Conservation (phyloP, 2,888 invertebrate genomes). For the Ormia ochracea region DNA sequence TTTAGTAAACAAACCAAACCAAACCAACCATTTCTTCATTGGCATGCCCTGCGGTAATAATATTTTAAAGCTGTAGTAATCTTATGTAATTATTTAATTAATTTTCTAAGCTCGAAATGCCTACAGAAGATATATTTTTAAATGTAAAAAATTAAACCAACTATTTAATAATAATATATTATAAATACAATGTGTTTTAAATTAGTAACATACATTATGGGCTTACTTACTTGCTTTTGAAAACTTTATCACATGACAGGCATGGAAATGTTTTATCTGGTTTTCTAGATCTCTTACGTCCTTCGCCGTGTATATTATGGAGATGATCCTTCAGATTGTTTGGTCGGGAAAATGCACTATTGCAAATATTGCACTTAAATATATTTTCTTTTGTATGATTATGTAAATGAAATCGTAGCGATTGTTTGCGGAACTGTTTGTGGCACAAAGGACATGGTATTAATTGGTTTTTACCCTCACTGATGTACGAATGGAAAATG, state of each 20-base stretch:
- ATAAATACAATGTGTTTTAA: no score
- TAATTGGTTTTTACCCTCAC: slow-evolving; percentile 69
- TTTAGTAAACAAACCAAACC: no score
- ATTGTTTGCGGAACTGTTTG: slow-evolving; percentile 81
- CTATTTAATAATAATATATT: no score
- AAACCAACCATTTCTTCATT: no score
- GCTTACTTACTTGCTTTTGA: slow-evolving; percentile 78
- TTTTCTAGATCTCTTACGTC: background rate
- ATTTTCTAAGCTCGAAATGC: no score
- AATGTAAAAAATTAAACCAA: no score
- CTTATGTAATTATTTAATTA: no score
- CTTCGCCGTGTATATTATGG: slow-evolving; percentile 78
- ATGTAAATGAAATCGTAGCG: slow-evolving; percentile 83
- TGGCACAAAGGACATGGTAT: slow-evolving; percentile 83
- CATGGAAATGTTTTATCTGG: slow-evolving; percentile 69
- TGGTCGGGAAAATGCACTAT: slow-evolving; percentile 82
- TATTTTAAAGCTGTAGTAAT: no score
- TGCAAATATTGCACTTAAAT: slow-evolving; percentile 82
- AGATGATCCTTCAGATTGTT: slow-evolving; percentile 82
- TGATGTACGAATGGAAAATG: slow-evolving; percentile 79
- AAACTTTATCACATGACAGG: slow-evolving; percentile 77
- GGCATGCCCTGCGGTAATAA: no score
- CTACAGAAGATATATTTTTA: no score
- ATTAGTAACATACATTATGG: no score
- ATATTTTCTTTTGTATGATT: slow-evolving; percentile 86